Base-by-base conservation (phyloP, 1,140 invertebrate genomes). In the Cydia splendana region DNA sequence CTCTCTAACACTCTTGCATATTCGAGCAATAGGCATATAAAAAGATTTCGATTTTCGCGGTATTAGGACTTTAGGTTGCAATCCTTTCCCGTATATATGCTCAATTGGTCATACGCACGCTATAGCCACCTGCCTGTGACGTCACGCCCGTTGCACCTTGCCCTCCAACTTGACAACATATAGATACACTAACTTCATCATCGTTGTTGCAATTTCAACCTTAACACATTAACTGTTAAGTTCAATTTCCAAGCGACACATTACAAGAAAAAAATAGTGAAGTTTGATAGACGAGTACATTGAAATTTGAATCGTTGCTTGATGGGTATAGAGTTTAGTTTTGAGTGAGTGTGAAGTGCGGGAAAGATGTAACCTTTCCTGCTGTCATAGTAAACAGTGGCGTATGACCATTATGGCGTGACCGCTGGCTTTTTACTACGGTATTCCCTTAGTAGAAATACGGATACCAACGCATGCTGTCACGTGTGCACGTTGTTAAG, bases 341-440 rank as follows among this genome's bases (percentile, higher is more conserved):
- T 62, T 3, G 7, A 62, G 2, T 12, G 20, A 24, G 73, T 75
- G 45, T 77, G 65, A 30, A 51, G 53, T 79, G 81, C 78, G 83
- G 81, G 83, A 83, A 81, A 80, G 76, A 65, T 3, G 24, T 71
- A 78, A 81, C 83, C 83, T 84, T 84, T 83, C 48, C 4, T 24
- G 24, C 45, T 34, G 51, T 13, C 73, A 67, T 75, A 73, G 65
- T 74, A 57, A 48, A 74, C 30, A 67, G 42, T 71, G 67, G 67
- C 67, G 30, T 71, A 71, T 71, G 67, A 20, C 57, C 20, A 24
- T 20, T 24, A 24, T 62, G 9, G 57, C 57, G 57, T 62, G 57
- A 62, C 57, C 18, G 20, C 20, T 62, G 7, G 57, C n/a, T 62
- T 62, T 62, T 62, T 48, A 48, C 45, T 48, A 48, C 13, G 45